A percentile compares a stretch with the other conserved stretches of the same genome.
Evolutionary conservation across 2,113 vertebrate species (phyloP).

Genomic region (Alouatta palliata): DNA sequence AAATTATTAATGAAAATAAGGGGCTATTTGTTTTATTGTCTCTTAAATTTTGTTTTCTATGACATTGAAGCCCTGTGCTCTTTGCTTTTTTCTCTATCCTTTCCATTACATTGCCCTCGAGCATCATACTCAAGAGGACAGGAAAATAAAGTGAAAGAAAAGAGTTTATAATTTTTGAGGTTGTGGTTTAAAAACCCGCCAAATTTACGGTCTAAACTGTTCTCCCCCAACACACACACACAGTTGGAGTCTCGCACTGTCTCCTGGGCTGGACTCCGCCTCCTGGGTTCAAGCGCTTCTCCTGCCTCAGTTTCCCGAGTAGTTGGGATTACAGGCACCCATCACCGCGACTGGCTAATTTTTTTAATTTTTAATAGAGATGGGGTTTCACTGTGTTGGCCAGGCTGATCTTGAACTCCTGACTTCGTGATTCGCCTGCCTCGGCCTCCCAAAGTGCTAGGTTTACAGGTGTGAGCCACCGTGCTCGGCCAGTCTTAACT

Average conservation of each 20-base stretch:
- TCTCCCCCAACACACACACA: not conserved
- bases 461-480: too few species aligned
- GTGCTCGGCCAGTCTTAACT: not conserved
- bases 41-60: not conserved
- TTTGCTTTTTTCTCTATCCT: not conserved
- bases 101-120: not conserved
- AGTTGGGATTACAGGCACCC: too few species aligned
- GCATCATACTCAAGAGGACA: not conserved
- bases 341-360: too few species aligned
- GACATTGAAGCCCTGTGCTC: not conserved
- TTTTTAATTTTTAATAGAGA: too few species aligned
- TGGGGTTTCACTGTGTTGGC: too few species aligned
- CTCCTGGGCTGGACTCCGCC: too few species aligned
- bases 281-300: too few species aligned
- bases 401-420: too few species aligned
- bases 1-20: not conserved
- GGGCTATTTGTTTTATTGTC: not conserved
- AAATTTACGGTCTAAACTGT: not conserved
- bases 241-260: too few species aligned
- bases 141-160: slow-evolving; percentile 33
- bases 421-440: too few species aligned
- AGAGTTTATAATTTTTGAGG: not conserved
- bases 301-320: too few species aligned
- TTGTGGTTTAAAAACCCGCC: not conserved
- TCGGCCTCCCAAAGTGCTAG: too few species aligned